phyloP scores from a whole-genome alignment of 2,888 invertebrate species.

The Apantesis nais region DNA sequence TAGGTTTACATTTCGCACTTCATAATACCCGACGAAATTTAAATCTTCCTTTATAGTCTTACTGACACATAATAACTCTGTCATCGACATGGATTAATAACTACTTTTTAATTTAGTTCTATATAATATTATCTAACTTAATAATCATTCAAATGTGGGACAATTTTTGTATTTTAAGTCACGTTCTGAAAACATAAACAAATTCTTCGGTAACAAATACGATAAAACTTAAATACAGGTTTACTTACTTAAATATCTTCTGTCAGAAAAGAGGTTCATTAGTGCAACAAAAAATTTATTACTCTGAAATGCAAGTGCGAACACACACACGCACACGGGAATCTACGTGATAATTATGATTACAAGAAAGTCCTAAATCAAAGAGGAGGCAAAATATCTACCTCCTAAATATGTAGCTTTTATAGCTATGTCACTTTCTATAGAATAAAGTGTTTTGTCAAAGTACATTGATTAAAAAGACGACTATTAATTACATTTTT shows the following conservation, averaged over 20 bases:
- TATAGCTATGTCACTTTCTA: no score
- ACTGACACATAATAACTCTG: background rate
- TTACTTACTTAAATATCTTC: background rate
- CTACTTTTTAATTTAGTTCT: no score
- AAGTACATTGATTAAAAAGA: no score
- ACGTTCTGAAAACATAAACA: background rate
- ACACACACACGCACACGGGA: background rate
- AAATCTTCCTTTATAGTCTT: background rate
- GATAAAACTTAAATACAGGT: background rate
- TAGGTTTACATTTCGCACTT: background rate
- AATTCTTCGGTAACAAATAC: background rate
- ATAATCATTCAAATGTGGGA: background rate
- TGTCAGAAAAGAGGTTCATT: background rate
- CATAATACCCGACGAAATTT: background rate
- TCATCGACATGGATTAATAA: background rate
- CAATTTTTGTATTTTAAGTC: background rate
- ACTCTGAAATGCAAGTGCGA: background rate
- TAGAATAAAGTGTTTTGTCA: no score
- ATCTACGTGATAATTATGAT: background rate
- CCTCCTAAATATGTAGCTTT: no score
- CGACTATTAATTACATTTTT: no score
- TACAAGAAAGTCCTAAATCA: background rate
- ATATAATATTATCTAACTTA: no score
- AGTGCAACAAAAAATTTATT: background rate
- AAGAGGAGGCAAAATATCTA: no score